Percentiles rank a stretch among this genome's conserved stretches.
Conservation (phyloP, 53 echinoderm and acorn worm genomes). For the Crossaster papposus region DNA sequence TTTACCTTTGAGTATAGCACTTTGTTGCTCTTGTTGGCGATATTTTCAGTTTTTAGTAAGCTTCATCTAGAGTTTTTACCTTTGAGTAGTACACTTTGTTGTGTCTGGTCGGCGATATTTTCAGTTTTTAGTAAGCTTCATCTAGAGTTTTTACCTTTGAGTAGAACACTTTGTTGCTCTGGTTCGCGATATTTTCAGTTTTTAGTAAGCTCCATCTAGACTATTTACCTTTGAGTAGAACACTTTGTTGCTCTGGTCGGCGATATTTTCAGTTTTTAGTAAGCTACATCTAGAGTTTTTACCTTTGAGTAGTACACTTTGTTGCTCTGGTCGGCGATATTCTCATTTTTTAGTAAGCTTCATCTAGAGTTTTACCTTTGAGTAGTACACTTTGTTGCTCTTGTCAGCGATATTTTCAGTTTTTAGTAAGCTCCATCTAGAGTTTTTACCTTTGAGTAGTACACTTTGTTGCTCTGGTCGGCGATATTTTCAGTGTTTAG, state of each 20-base stretch:
- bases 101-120: conserved; percentile 71
- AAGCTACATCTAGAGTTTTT: background rate
- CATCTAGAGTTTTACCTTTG: conserved; percentile 66
- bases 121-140: background rate
- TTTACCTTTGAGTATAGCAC: no score
- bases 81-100: conserved; percentile 72
- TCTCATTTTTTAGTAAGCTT: no score
- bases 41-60: no score
- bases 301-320: conserved; percentile 76
- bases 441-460: conserved; percentile 70
- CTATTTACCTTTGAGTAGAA: conserved; percentile 71
- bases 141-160: conserved; percentile 73
- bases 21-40: no score
- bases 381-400: conserved; percentile 74
- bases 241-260: conserved; percentile 76
- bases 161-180: conserved; percentile 72
- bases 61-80: conserved; percentile 55
- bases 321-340: conserved; percentile 73
- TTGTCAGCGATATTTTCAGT: no score
- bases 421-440: background rate
- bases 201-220: background rate
- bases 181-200: no score
- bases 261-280: no score
- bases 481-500: no score
- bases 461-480: conserved; percentile 77